Conservation (phyloP, 2,888 invertebrate species). For the Eudemis profundana region DNA sequence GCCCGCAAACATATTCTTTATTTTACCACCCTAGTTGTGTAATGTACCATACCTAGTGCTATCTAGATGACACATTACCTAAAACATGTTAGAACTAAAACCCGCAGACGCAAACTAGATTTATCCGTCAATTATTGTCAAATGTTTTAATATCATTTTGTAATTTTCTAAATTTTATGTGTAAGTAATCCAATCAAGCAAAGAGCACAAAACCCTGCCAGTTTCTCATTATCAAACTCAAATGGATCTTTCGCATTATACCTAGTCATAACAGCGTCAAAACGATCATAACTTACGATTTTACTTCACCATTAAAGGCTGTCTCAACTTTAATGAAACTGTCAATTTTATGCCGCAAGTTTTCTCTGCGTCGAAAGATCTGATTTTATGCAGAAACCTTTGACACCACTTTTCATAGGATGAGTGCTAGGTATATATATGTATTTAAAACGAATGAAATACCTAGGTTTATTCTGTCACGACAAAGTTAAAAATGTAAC, state of each 20-base stretch:
- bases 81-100: too few species aligned
- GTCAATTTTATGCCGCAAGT: slow-evolving; percentile 65
- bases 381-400: slow-evolving; percentile 59
- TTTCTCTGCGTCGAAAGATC: slow-evolving; percentile 60
- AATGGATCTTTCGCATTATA: neutral
- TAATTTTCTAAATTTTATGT: neutral
- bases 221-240: slow-evolving; percentile 20
- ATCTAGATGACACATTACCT: too few species aligned
- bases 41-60: too few species aligned
- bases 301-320: slow-evolving; percentile 60
- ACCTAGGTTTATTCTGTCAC: neutral
- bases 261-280: slow-evolving; percentile 41
- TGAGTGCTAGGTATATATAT: neutral
- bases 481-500: too few species aligned
- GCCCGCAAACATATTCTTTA: too few species aligned
- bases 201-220: slow-evolving; percentile 5
- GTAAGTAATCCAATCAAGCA: neutral
- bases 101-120: too few species aligned
- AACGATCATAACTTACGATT: slow-evolving; percentile 52
- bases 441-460: neutral
- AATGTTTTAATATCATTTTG: too few species aligned
- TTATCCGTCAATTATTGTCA: too few species aligned
- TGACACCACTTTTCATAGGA: slow-evolving; percentile 51
- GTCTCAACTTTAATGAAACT: slow-evolving; percentile 72
- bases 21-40: too few species aligned